phyloP scores from a whole-genome alignment of 2,888 invertebrate species.

The Pollenia amentaria region DNA sequence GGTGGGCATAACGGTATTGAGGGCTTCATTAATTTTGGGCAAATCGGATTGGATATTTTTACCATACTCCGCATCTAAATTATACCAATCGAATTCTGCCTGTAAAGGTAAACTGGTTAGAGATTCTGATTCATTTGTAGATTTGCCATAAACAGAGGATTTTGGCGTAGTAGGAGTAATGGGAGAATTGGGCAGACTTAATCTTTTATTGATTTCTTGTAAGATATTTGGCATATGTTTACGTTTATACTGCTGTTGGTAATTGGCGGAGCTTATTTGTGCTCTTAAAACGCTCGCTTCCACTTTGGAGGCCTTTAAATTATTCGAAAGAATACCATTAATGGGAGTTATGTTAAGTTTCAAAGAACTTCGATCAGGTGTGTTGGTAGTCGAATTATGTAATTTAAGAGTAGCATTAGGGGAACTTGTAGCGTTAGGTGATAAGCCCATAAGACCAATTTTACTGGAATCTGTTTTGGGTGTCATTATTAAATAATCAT shows the following conservation, averaged over 20 bases:
- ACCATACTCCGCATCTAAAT: conserved; percentile 84
- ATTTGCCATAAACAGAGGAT: conserved; percentile 52
- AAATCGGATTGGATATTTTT: conserved; percentile 76
- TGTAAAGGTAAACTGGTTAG: conserved; percentile 80
- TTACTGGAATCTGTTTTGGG: conserved; percentile 72
- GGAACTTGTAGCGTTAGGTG: conserved; percentile 12
- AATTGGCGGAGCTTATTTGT: conserved; percentile 72
- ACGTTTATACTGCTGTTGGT: conserved; percentile 80
- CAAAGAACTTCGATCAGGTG: conserved; percentile 56
- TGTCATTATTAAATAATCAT: conserved; percentile 75
- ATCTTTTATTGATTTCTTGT: conserved; percentile 83
- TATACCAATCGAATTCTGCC: conserved; percentile 85
- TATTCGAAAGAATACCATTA: conserved; percentile 13
- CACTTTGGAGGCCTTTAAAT: conserved; percentile 55
- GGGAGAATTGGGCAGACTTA: conserved; percentile 79
- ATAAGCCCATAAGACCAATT: conserved; percentile 36
- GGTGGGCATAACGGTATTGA: conserved; percentile 73
- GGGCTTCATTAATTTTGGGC: conserved; percentile 76
- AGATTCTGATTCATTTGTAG: conserved; percentile 52
- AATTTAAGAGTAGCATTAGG: conserved; percentile 12
- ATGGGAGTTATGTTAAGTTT: conserved; percentile 61
- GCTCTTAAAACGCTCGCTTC: conserved; percentile 72
- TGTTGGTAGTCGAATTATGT: conserved; percentile 9
- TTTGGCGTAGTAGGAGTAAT: conserved; percentile 77
- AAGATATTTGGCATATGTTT: conserved; percentile 83